Base-by-base conservation (phyloP, 2,888 invertebrate species). In the Laspeyria flexula region DNA sequence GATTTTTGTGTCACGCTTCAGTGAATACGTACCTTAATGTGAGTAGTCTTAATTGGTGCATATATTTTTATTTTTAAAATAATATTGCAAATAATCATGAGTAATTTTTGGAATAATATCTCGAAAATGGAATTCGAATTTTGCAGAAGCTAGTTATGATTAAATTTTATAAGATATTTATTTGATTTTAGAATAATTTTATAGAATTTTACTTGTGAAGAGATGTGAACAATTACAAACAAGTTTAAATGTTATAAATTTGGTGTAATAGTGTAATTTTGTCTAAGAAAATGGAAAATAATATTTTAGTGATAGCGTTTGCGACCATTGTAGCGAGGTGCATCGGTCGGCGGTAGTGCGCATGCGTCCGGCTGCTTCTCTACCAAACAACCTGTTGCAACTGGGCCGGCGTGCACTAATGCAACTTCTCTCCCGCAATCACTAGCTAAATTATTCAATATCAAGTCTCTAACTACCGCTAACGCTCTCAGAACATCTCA, bases 311-410 rank as follows among this genome's bases (percentile, higher is more conserved):
- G 57, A 65, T 57, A 62, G 55, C 50, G 41, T 35, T 13, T 70
- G 82, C 52, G 70, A 35, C 80, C 87, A 90, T 75, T 90, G 85
- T 90, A 74, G 88, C 66, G 75, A 53, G 70, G 45, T 85, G 86
- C 88, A 83, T 79, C 75, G 82, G 77, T 60, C 60, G 71, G 57
- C 52, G 47, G 53, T 46, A 57, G 31, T 60, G 77, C 91, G 91
- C 91, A 85, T 84, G 90, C 91, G 89, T 73, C 62, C 55, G 43
- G 18, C 57, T 48, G 61, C 59, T 72, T 60, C 78, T 80, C 81
- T 71, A 71, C 83, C 87, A 89, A 90, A 89, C 91, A 90, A 92
- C 91, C 91, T 92, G 91, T 92, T 92, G 91, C 91, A 92, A 88
- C 75, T 67, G 77, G 83, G 66, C 77, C 88, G 83, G 86, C 89